Conservation (phyloP, 2,797 vertebrate species). For the Sebastes variabilis region DNA sequence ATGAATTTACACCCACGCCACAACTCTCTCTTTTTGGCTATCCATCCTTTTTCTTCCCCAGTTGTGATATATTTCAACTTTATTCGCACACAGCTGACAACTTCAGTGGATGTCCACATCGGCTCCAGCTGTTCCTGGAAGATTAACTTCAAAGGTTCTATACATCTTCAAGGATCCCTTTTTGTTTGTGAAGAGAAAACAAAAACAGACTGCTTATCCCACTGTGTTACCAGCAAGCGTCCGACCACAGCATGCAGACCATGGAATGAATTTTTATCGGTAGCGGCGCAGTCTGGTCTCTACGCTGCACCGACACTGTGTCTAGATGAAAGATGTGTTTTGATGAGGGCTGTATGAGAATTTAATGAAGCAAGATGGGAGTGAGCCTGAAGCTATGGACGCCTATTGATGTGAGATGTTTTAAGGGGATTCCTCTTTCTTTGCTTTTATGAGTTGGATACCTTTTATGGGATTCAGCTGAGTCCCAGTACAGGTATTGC, state of each 20-base stretch:
- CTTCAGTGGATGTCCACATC: conserved; percentile 29
- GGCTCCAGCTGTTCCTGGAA: conserved; percentile 54
- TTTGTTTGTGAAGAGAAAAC: conserved; percentile 48
- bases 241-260: conserved; percentile 45
- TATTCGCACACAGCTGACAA: conserved; percentile 29
- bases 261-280: conserved; percentile 43
- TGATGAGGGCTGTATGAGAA: conserved; percentile 78
- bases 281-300: conserved; percentile 53
- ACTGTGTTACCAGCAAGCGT: conserved; percentile 53
- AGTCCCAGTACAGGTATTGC: conserved; percentile 2
- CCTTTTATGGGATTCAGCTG: conserved; percentile 28
- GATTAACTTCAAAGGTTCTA: conserved; percentile 62
- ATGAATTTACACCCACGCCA: not conserved
- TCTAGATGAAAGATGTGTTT: conserved; percentile 81
- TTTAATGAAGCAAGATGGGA: conserved; percentile 81
- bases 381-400: conserved; percentile 65
- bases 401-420: conserved; percentile 71
- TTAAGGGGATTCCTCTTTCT: conserved; percentile 72
- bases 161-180: conserved; percentile 59
- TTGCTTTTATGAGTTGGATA: conserved; percentile 54
- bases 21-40: not conserved
- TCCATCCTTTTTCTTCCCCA: not conserved
- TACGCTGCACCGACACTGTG: conserved; percentile 37
- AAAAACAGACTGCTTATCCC: conserved; percentile 54
- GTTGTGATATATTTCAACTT: conserved; percentile 28